Conservation (phyloP, 2,888 invertebrate species). For the Melieria picta region DNA sequence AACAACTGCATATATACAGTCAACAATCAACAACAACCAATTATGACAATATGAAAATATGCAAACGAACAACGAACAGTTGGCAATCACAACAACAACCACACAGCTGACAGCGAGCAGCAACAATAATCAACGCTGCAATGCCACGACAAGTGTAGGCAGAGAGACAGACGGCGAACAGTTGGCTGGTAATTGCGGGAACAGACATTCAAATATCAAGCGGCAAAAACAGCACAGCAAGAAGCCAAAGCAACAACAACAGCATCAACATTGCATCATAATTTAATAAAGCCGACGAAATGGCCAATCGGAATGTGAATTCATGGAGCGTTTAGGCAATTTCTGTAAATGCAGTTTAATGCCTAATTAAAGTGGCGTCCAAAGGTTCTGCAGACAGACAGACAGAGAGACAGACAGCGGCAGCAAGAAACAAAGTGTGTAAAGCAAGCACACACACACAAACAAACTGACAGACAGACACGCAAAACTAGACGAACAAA, state of each 20-base stretch:
- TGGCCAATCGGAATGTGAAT: too few species aligned
- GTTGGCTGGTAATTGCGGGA: not conserved
- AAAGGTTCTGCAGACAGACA: too few species aligned
- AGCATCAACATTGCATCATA: slow-evolving; percentile 31
- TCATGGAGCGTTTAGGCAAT: not conserved
- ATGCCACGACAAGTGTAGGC: not conserved
- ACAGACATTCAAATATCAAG: slow-evolving; percentile 2
- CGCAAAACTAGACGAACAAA: not conserved
- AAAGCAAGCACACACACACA: not conserved
- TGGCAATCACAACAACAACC: not conserved
- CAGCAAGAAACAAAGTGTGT: not conserved
- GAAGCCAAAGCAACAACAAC: not conserved
- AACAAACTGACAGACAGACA: slow-evolving; percentile 22
- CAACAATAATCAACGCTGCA: not conserved
- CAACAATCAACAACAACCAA: not conserved
- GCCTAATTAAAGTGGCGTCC: slow-evolving; percentile 7
- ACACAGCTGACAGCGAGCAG: not conserved
- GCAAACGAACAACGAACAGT: not conserved
- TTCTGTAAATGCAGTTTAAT: not conserved
- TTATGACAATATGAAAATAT: slow-evolving; percentile 10
- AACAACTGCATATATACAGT: not conserved
- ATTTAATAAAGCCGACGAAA: slow-evolving; percentile 39
- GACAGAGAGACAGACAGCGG: not conserved
- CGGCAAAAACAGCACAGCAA: not conserved
- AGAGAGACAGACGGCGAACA: too few species aligned